Conservation (phyloP, 1,140 invertebrate genomes). For the Heliconius hewitsoni region DNA sequence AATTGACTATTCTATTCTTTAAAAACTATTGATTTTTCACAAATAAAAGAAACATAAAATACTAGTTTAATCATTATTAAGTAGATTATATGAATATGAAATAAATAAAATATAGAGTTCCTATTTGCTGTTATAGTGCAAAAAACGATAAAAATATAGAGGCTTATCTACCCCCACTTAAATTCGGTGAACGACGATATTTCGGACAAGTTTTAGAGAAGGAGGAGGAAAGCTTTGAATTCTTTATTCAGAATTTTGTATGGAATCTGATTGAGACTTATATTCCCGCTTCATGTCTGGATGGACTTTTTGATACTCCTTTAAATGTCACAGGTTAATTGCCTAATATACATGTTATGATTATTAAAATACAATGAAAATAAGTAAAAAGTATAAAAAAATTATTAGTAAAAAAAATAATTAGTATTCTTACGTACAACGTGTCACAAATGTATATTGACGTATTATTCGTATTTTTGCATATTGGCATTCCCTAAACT, state of each 20-base stretch:
- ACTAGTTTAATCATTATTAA: too few relatives aligned
- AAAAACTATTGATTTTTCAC: too few relatives aligned
- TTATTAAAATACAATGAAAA: too few relatives aligned
- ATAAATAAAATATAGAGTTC: not conserved
- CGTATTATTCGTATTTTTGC: too few relatives aligned
- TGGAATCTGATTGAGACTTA: conserved; percentile 50
- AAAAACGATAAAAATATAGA: conserved; percentile 58
- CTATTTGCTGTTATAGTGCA: conserved; percentile 41
- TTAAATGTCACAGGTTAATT: conserved; percentile 52
- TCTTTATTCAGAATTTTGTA: conserved; percentile 52
- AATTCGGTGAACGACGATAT: conserved; percentile 47
- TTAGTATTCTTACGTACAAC: too few relatives aligned
- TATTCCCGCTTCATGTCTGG: conserved; percentile 58
- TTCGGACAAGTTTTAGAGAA: conserved; percentile 53
- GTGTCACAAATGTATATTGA: too few relatives aligned
- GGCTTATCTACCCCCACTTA: conserved; percentile 34
- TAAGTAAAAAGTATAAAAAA: too few relatives aligned
- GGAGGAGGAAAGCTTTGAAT: conserved; percentile 41
- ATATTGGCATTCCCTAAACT: too few relatives aligned
- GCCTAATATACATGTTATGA: too few relatives aligned
- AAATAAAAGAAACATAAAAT: too few relatives aligned
- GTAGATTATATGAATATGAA: not conserved
- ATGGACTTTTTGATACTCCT: conserved; percentile 62
- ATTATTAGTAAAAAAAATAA: too few relatives aligned
- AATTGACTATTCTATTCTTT: too few relatives aligned